phyloP scores from a whole-genome alignment of 2,113 vertebrate genomes.

The Pleuronectes platessa region DNA sequence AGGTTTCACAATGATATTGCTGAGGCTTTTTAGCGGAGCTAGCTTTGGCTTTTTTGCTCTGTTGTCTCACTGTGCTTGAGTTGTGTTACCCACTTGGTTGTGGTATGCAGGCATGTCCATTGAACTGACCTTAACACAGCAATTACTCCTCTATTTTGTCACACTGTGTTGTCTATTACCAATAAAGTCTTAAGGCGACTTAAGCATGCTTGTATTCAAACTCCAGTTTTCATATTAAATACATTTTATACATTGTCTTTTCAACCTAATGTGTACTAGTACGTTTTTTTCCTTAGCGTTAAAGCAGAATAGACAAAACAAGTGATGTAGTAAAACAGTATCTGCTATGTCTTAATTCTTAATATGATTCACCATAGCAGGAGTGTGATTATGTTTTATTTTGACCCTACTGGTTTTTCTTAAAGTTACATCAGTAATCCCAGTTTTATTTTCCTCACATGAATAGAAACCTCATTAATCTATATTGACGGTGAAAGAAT shows the following conservation, averaged over 20 bases:
- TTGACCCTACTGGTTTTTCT: neutral
- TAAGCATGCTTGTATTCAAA: neutral
- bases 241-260: neutral
- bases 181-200: neutral
- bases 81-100: neutral
- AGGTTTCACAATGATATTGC: neutral
- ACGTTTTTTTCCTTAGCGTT: too few relatives aligned
- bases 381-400: neutral
- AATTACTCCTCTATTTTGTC: slow-evolving; percentile 6
- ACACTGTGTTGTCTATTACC: neutral
- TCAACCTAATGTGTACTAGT: too few relatives aligned
- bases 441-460: neutral
- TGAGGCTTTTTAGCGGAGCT: neutral
- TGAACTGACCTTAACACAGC: neutral
- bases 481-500: neutral
- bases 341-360: neutral
- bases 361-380: neutral
- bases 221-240: neutral
- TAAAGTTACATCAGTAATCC: neutral
- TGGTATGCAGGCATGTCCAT: neutral
- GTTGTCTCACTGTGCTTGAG: neutral
- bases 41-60: neutral
- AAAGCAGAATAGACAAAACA: too few relatives aligned
- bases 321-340: neutral
- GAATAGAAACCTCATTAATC: neutral